Base-by-base conservation (phyloP, 1,140 invertebrate genomes). In the Drosophila sulfurigaster region DNA sequence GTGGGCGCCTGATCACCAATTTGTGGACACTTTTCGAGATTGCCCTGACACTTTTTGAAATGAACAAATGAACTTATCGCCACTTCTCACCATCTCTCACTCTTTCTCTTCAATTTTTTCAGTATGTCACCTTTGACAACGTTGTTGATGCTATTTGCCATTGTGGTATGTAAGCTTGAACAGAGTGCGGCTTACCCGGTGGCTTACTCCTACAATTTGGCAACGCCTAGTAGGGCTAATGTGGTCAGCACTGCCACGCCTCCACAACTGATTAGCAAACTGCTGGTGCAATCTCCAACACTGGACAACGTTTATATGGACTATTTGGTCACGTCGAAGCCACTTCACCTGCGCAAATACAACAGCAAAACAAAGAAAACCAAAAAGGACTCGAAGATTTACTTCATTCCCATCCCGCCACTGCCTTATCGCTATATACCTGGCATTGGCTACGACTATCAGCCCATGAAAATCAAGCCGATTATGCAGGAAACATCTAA, bases 311-410 rank as follows among this genome's bases (percentile, higher is more conserved):
- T 92, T 15, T 92, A 90, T 49, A 92, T 78, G 74, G 91, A 92
- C 30, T 85, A 92, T 41, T 64, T 92, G 59, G 82, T 92, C 49
- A 91, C 91, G 13, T 91, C 91, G 13, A 91, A 85, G 68, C 91
- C 91, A 5, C 62, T 92, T 10, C 75, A 67, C 15, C 63, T 92
- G 30, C 87, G 82, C 3, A 92, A 90, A 64, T 87, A 92, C 71
- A 83, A 90, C 74, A 73, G 60, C 54, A 92, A 92, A 70, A 77
- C 78, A 48, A 92, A 92, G 76, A 92, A 92, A 75, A 92, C 82
- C 45, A 92, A 91, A 73, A 92, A 92, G 68, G 91, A 92, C 62
- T 92, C 91, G 15, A 91, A 90, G 76, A 92, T 92, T 54, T 92
- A 92, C 59, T 92, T 91, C 48, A 92, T 92, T 59, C 91, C 91